Conservation (phyloP, 1,140 invertebrate species). For the Stratiolaelaps scimitus region DNA sequence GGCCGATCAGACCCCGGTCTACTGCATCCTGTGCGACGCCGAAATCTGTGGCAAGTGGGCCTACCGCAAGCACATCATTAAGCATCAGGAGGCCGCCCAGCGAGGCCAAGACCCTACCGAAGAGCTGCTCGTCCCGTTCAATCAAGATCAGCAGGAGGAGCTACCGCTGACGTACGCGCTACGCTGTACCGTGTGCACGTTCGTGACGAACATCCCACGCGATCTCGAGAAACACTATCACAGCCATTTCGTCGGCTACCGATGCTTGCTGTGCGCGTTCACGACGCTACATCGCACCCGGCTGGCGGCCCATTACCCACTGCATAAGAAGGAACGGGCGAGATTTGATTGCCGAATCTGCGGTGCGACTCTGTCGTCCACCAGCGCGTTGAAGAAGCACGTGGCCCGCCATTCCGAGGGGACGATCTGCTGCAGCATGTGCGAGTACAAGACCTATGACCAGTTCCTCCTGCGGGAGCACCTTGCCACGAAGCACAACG, state of each 20-base stretch:
- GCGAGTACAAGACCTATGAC: conserved; percentile 21
- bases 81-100: conserved; percentile 7
- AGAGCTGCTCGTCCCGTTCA: conserved; percentile 8
- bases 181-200: background rate
- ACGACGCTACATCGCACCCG: conserved; percentile 17
- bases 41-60: conserved; percentile 22
- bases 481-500: conserved; percentile 18
- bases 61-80: conserved; percentile 8
- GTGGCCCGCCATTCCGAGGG: conserved; percentile 21
- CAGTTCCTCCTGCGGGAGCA: conserved; percentile 18
- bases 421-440: conserved; percentile 18
- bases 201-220: background rate
- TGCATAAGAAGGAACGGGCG: background rate
- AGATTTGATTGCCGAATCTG: conserved; percentile 15
- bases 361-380: conserved; percentile 6
- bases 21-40: conserved; percentile 19
- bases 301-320: conserved; percentile 14
- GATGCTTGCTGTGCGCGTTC: conserved; percentile 4
- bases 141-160: background rate
- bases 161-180: background rate
- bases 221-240: conserved; percentile 19
- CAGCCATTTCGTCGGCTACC: conserved; percentile 8
- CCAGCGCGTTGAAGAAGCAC: conserved; percentile 12
- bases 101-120: conserved; percentile 17
- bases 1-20: background rate